Base-by-base conservation (phyloP, 2,113 vertebrate species). In the Vimba vimba region DNA sequence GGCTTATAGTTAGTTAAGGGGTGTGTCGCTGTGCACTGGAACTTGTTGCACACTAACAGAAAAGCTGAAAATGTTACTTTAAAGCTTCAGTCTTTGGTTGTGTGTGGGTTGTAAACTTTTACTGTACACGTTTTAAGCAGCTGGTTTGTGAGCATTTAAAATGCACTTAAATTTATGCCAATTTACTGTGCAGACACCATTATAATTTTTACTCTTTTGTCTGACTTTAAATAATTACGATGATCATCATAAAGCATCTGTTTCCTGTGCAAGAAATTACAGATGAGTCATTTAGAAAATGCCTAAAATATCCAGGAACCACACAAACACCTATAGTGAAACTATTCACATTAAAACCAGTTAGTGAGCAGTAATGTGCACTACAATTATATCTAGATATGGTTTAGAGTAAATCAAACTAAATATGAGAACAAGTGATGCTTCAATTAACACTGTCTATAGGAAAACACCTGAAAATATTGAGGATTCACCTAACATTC, bases 1-100 rank as follows among this genome's bases (percentile, higher is more conserved):
- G 45, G 57, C 75, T 45, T 30, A 77, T 60, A 75, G 69, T 86
- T 62, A 75, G 30, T 52, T 21, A 47, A 87, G 39, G 82, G 83
- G 39, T 33, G 77, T 80, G 76, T 74, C 23, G 1, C 9, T 23
- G 2, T 2, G 23, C 11, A 43, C n/a, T 57, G 43, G 47, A 66
- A 77, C 57, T 19, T 13, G 39, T 84, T 77, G 25, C 69, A 75
- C 50, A 62, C 25, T 33, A 64, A 64, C 57, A 64, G 43, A 13
- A 64, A 30, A 36, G 17, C 39, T 77, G 12, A 10, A 47, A n/a
- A 36, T 62, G 69, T 62, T 19, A 7, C 4, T 52, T 76, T 59
- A 30, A 78, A 36, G 30, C 33, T 17, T 21, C 4, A 59, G 33
- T 39, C 27, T 12, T 33, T 19, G 47, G 4, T 36, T 78, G 25